phyloP scores from a whole-genome alignment of 64 coral and sea anemone species.

The Stylophora pistillata region DNA sequence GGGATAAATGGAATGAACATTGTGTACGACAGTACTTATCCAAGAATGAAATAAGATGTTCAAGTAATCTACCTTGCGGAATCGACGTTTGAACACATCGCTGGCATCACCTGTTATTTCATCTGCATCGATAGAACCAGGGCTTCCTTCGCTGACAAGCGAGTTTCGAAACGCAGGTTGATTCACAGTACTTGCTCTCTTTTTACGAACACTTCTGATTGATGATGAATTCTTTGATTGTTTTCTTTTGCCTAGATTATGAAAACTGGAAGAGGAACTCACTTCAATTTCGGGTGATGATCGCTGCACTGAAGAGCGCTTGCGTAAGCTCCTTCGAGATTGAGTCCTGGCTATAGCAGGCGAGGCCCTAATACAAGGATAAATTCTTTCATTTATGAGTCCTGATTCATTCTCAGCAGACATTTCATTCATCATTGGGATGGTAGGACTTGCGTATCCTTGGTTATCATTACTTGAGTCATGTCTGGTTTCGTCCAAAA shows the following conservation, averaged over 20 bases:
- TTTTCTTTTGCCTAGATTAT: background rate
- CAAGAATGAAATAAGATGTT: background rate
- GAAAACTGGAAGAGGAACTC: background rate
- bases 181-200: background rate
- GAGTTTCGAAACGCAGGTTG: background rate
- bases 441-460: background rate
- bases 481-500: background rate
- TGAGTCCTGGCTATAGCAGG: background rate
- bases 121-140: background rate
- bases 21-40: no score
- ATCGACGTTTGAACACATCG: slow-evolving; percentile 19
- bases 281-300: background rate
- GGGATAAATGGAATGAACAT: no score
- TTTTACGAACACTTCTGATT: background rate
- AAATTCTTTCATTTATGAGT: background rate
- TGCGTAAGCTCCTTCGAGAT: background rate
- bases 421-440: background rate
- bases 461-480: background rate
- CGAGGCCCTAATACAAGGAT: no score
- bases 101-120: background rate
- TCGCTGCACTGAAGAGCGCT: background rate
- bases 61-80: slow-evolving; percentile 7
- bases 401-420: background rate
- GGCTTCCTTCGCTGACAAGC: background rate
- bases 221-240: background rate